phyloP scores from a whole-genome alignment of 2,888 invertebrate species.

The Sthenelais limicola region DNA sequence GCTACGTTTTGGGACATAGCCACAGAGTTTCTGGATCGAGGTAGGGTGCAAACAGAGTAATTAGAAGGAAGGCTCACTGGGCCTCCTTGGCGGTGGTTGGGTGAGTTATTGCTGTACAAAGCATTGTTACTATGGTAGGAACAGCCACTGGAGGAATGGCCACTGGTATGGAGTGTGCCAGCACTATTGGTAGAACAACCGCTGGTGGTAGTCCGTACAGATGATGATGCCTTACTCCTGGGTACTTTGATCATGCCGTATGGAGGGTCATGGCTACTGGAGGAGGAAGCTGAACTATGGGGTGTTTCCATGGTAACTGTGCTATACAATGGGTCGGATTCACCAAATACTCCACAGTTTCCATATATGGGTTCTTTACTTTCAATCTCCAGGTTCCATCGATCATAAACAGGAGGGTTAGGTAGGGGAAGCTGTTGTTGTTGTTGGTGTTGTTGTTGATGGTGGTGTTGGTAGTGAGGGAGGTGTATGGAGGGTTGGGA shows the following conservation, averaged over 20 bases:
- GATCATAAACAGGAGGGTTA: background rate
- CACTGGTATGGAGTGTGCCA: background rate
- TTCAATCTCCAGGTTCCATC: slow-evolving; percentile 24
- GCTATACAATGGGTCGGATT: slow-evolving; percentile 27
- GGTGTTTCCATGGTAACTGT: slow-evolving; percentile 6
- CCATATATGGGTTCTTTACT: slow-evolving; percentile 31
- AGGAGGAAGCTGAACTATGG: background rate
- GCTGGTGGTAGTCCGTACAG: background rate
- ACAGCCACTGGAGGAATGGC: background rate
- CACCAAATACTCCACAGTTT: slow-evolving; percentile 30
- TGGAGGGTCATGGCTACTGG: background rate
- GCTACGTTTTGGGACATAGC: too few species aligned
- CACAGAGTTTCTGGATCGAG: too few species aligned
- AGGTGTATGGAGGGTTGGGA: too few species aligned
- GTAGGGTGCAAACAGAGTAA: slow-evolving; percentile 1
- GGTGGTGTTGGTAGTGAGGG: too few species aligned
- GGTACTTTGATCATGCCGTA: slow-evolving; percentile 30
- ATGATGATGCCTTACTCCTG: too few species aligned
- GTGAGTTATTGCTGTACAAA: too few species aligned
- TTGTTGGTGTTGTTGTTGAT: too few species aligned
- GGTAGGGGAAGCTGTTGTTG: background rate
- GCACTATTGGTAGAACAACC: background rate
- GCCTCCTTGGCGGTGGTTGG: background rate
- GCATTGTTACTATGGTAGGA: too few species aligned
- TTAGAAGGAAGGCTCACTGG: background rate